Conservation (phyloP, 2,113 vertebrate species). For the Neodontobutis hainanensis region DNA sequence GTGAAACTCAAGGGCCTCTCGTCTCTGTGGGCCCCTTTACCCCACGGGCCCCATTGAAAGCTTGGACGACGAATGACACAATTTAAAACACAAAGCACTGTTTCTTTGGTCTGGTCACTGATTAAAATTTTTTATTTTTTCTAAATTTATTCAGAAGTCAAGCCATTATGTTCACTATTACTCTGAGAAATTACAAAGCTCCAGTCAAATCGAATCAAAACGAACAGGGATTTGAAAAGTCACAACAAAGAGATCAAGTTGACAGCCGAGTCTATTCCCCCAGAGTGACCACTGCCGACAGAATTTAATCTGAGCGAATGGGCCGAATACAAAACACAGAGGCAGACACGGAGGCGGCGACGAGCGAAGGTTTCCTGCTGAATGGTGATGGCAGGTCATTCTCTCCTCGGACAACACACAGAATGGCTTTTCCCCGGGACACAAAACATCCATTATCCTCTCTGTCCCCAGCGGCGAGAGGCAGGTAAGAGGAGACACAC, state of each 20-base stretch:
- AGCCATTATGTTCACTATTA: not conserved
- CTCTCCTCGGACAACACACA: not conserved
- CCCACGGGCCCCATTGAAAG: not conserved
- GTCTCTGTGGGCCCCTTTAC: not conserved
- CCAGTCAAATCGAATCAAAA: not conserved
- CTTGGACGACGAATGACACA: not conserved
- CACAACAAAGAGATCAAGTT: not conserved
- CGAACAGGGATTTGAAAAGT: slow-evolving; percentile 2
- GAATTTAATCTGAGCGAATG: slow-evolving; percentile 4
- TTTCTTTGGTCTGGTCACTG: not conserved
- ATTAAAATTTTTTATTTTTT: not conserved
- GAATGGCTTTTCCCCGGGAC: not conserved
- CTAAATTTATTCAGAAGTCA: not conserved
- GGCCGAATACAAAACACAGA: not conserved
- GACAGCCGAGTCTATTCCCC: not conserved
- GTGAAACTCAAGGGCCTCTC: not conserved
- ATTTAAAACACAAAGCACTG: not conserved
- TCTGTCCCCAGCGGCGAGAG: not conserved
- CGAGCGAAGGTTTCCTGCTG: not conserved
- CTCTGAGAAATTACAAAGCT: not conserved
- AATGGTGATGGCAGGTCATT: slow-evolving; percentile 4
- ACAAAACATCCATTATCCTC: slow-evolving; percentile 6
- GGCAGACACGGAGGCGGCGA: not conserved
- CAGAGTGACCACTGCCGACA: not conserved
- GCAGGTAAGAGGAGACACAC: not conserved